phyloP scores from a whole-genome alignment of 2,888 invertebrate species.

The Cephonodes hylas region DNA sequence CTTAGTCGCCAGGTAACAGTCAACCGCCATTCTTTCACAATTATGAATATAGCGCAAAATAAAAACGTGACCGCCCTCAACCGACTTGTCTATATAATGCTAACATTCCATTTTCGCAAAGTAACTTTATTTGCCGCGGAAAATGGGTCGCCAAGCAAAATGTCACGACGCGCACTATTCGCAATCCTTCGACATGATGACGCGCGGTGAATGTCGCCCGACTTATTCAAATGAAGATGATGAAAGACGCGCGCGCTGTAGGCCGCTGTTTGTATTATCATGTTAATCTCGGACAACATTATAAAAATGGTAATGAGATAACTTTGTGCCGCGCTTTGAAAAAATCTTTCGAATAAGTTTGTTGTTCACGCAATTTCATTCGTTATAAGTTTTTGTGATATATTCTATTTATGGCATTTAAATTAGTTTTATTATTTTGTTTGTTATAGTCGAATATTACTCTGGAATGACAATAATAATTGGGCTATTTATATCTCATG shows the following conservation, averaged over 20 bases:
- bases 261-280: neutral
- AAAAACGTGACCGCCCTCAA: neutral
- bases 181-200: neutral
- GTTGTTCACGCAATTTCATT: neutral
- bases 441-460: no score
- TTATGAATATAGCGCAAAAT: neutral
- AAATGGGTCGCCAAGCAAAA: constrained; percentile 7
- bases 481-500: no score
- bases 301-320: constrained; percentile 8
- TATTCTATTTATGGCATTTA: neutral
- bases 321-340: neutral
- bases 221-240: constrained; percentile 4
- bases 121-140: constrained; percentile 6
- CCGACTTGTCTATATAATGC: neutral
- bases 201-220: neutral
- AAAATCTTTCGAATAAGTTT: neutral
- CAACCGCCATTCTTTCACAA: neutral
- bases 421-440: neutral
- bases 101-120: neutral
- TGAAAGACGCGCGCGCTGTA: neutral
- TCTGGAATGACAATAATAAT: no score
- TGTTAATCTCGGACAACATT: neutral
- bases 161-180: neutral
- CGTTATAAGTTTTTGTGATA: neutral
- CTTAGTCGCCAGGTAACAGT: neutral